phyloP scores from a whole-genome alignment of 2,797 vertebrate species.

The Chrysocyon brachyurus region DNA sequence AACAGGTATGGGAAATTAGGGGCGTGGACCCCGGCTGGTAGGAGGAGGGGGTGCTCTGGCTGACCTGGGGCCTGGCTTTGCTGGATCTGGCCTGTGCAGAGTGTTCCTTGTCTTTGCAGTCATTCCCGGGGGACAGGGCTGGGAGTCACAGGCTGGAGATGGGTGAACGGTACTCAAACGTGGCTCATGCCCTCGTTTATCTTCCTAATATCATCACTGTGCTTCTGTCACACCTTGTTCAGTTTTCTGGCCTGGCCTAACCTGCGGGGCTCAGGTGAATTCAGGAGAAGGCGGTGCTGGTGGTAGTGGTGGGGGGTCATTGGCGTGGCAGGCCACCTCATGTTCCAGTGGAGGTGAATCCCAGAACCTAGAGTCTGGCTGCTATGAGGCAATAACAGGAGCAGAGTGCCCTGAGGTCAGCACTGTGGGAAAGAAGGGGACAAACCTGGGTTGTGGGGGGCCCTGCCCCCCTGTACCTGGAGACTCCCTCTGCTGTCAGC shows the following conservation, averaged over 20 bases:
- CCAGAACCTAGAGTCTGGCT: neutral
- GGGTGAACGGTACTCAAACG: neutral
- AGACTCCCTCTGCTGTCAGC: neutral
- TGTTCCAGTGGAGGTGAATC: neutral
- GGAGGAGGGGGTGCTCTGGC: rapidly evolving
- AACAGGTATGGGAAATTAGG: neutral
- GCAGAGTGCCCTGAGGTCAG: neutral
- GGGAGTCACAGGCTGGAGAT: neutral
- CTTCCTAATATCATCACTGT: neutral
- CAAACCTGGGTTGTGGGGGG: too few species aligned
- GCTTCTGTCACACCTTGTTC: neutral
- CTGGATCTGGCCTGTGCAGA: neutral
- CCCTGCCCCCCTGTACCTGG: neutral
- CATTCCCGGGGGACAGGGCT: neutral
- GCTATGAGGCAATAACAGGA: neutral
- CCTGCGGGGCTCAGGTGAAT: neutral
- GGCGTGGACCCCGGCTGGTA: neutral
- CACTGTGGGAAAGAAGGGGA: neutral
- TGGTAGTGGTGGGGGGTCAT: neutral
- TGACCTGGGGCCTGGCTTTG: neutral
- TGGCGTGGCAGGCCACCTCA: too few species aligned
- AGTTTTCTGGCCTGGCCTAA: neutral
- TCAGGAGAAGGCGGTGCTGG: neutral
- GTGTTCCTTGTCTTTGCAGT: neutral
- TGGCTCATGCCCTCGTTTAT: neutral